phyloP scores from a whole-genome alignment of 2,888 invertebrate genomes.

The Abrostola tripartita region DNA sequence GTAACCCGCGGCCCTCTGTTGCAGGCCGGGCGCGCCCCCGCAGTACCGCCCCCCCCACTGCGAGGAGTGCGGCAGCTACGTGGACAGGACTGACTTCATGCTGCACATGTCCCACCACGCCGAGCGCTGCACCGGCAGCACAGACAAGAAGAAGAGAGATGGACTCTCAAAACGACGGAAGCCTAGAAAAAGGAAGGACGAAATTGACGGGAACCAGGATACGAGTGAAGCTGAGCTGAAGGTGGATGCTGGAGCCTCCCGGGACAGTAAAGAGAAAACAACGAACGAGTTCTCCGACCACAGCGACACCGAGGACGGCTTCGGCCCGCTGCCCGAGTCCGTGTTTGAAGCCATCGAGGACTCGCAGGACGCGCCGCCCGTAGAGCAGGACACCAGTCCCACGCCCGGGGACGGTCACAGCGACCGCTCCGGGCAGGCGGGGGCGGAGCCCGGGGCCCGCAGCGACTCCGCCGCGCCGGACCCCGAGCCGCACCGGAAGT shows the following conservation, averaged over 20 bases:
- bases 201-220: slow-evolving; percentile 3
- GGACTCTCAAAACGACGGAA: slow-evolving; percentile 10
- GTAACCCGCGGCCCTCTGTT: slow-evolving; percentile 41
- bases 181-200: slow-evolving; percentile 8
- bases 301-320: slow-evolving; percentile 67
- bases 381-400: slow-evolving; percentile 13
- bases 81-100: slow-evolving; percentile 71
- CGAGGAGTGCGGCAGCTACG: slow-evolving; percentile 75
- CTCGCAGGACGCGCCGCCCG: slow-evolving; percentile 62
- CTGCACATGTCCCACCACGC: slow-evolving; percentile 79
- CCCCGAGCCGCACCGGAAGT: slow-evolving; percentile 25
- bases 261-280: slow-evolving; percentile 6
- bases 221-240: neutral
- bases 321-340: slow-evolving; percentile 70
- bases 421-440: slow-evolving; percentile 5
- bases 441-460: neutral
- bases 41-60: slow-evolving; percentile 62
- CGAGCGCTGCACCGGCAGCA: slow-evolving; percentile 45
- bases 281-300: slow-evolving; percentile 70
- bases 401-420: slow-evolving; percentile 9
- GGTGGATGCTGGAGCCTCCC: too few species aligned
- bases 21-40: slow-evolving; percentile 11
- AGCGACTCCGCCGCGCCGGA: neutral
- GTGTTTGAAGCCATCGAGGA: slow-evolving; percentile 76
- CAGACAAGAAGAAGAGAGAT: slow-evolving; percentile 4